Evolutionary conservation across 1,140 invertebrate species (phyloP), one percentile per base, ranked within the genome.

Genomic region (Drosophila ohnishii): DNA sequence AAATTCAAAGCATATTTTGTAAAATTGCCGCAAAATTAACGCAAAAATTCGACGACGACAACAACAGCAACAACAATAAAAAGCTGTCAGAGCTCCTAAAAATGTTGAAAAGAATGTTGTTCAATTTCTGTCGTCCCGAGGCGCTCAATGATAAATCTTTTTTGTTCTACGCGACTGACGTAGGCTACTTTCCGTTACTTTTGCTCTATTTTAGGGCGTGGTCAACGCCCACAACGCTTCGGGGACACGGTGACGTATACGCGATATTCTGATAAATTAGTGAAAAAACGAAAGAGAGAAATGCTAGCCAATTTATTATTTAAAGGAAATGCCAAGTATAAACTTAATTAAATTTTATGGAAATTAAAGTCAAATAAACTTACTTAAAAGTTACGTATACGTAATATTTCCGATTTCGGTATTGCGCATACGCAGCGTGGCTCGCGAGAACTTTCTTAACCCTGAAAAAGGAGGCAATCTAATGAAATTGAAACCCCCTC

Each of bases 11-110:
- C 69, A 78, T 82, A 82, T 85, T 85, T 86, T 71, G 78, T 70
- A 71, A 85, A 86, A 86, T 87, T 78, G 82, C 40, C 70, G 83
- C 79, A 45, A 72, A 86, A 87, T 86, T 87, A 87, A 87, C 65
- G 64, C 65, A 55, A 78, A 80, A 67, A 59, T 76, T 53, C 35
- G 19, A 32, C 32, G 40, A 14, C 13, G 14, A n/a, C 25, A 25
- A 28, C 19, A 9, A 28, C 19, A 19, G 37, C 39, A 48, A 48
- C 16, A 42, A 14, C 42, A 34, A 42, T 39, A 56, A 51, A 63
- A 44, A 56, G 28, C 63, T 76, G 62, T 61, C 40, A 79, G 16
- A 63, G 47, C 47, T 47, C 44, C 60, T 32, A 30, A 63, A 75
- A 75, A 66, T 75, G 71, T 65, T 53, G 34, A 75, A 75, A 75